A percentile compares a stretch with the other conserved stretches of the same genome.
phyloP scores from a whole-genome alignment of 1,140 invertebrate species.

The Drosophila baimaii region DNA sequence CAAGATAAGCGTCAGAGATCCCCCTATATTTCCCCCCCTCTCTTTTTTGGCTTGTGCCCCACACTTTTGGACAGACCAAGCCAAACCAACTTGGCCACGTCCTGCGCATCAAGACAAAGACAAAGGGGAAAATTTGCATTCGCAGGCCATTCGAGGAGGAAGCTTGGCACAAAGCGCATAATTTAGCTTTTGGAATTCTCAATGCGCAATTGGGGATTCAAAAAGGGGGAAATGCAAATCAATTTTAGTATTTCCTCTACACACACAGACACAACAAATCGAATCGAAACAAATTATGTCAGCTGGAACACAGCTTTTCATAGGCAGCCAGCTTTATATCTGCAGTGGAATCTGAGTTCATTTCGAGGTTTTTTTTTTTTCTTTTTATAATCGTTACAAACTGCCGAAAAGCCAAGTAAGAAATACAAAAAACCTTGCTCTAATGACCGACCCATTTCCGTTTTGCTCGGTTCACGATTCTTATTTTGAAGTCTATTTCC shows the following conservation, averaged over 20 bases:
- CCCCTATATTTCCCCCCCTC: slow-evolving; percentile 10
- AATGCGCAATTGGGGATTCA: slow-evolving; percentile 55
- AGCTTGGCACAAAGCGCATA: slow-evolving; percentile 49
- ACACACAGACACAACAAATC: slow-evolving; percentile 2
- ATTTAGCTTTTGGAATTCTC: slow-evolving; percentile 71
- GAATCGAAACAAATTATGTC: slow-evolving; percentile 42
- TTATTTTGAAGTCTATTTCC: slow-evolving; percentile 27
- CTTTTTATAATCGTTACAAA: slow-evolving; percentile 19
- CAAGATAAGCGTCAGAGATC: slow-evolving; percentile 62
- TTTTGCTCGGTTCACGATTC: slow-evolving; percentile 16
- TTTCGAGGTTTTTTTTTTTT: slow-evolving; percentile 9
- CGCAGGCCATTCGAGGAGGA: slow-evolving; percentile 54
- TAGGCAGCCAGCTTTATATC: slow-evolving; percentile 12
- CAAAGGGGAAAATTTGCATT: slow-evolving; percentile 71
- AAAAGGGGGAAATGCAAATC: slow-evolving; percentile 66
- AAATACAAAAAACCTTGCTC: slow-evolving; percentile 38
- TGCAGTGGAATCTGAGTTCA: slow-evolving; percentile 1
- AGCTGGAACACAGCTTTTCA: slow-evolving; percentile 27
- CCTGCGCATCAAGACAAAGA: slow-evolving; percentile 36
- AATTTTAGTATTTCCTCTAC: slow-evolving; percentile 29
- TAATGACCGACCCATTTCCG: slow-evolving; percentile 64
- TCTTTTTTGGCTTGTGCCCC: slow-evolving; percentile 63
- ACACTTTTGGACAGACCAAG: slow-evolving; percentile 13
- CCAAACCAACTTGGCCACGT: slow-evolving; percentile 6
- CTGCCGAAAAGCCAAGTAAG: slow-evolving; percentile 9